Base-by-base conservation (phyloP, 2,113 vertebrate genomes). In the Oxyruncus cristatus region DNA sequence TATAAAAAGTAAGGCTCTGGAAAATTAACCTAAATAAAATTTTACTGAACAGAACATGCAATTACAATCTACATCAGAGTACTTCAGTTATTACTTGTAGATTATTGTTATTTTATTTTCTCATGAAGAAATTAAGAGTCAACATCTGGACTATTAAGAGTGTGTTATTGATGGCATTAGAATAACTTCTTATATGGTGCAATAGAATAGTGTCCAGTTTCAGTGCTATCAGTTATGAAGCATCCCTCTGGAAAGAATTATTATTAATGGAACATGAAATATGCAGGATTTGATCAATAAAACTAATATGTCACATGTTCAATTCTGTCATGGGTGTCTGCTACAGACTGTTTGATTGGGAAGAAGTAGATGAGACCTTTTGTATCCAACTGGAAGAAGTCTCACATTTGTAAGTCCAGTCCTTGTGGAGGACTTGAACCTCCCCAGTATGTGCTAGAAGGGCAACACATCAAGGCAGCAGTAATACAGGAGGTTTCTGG, bases 1-100 rank as follows among this genome's bases (percentile, higher is more conserved):
- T 95, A 59, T 83, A 83, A 95, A 91, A 96, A 90, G 87, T 26
- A 73, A 85, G 35, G 61, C 42, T 92, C 93, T 77, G 85, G 83
- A 89, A 96, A 97, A 95, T 95, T 81, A 88, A n/a, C 56, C 50
- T 91, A 89, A 68, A 88, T 73, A 95, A 93, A 93, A 59, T 91
- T 77, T 87, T 96, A 85, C 73, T 32, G 74, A 84, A 88, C 33
- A 93, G 46, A 91, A 78, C 71, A 44, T 84, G 65, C 35, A 95
- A 89, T 95, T 95, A 21, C 37, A 95, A 92, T 82, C 56, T 94
- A 88, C 9, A 91, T 46, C 71, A 85, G 49, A 90, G 58, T 83
- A 8, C 46, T 91, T 92, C n/a, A 21, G 4, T 70, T 81, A 93
- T 89, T 82, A 88, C 55, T 52, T 73, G 58, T 50, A 59, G 9